phyloP scores from a whole-genome alignment of 1,140 invertebrate genomes.

The Akabosia matsudoensis region DNA sequence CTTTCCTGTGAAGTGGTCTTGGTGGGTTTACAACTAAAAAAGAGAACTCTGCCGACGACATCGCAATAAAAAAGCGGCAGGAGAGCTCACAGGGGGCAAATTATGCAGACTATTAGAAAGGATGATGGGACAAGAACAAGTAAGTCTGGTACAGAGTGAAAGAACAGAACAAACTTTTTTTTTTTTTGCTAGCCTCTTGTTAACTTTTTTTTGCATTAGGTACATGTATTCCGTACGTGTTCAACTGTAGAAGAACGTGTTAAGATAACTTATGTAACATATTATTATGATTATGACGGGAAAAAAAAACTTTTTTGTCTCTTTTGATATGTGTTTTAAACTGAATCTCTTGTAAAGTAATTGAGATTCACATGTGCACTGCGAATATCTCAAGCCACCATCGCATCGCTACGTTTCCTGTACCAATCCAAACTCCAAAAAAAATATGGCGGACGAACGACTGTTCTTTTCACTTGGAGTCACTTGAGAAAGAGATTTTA shows the following conservation, averaged over 20 bases:
- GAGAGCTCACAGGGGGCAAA: slow-evolving; percentile 15
- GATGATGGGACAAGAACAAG: not conserved
- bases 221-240: not conserved
- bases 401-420: too few relatives aligned
- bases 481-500: too few relatives aligned
- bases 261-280: not conserved
- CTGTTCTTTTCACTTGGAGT: not conserved
- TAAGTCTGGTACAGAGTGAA: too few relatives aligned
- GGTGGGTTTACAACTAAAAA: not conserved
- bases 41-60: not conserved
- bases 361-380: not conserved
- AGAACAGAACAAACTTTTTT: not conserved
- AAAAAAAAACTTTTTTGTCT: not conserved
- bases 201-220: not conserved
- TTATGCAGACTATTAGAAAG: slow-evolving; percentile 20
- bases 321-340: not conserved
- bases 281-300: too few relatives aligned
- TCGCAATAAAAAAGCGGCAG: slow-evolving; percentile 18
- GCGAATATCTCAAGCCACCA: too few relatives aligned
- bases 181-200: not conserved
- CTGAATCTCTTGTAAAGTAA: not conserved
- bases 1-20: not conserved
- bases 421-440: too few relatives aligned
- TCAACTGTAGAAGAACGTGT: not conserved
- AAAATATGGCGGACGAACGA: not conserved